Percentiles rank a stretch among this genome's conserved stretches.
These are phyloP conservation scores for Sepioteuthis lessoniana DNA, from an alignment of 2,888 invertebrate species.

Conservation along the genomic window DNA sequence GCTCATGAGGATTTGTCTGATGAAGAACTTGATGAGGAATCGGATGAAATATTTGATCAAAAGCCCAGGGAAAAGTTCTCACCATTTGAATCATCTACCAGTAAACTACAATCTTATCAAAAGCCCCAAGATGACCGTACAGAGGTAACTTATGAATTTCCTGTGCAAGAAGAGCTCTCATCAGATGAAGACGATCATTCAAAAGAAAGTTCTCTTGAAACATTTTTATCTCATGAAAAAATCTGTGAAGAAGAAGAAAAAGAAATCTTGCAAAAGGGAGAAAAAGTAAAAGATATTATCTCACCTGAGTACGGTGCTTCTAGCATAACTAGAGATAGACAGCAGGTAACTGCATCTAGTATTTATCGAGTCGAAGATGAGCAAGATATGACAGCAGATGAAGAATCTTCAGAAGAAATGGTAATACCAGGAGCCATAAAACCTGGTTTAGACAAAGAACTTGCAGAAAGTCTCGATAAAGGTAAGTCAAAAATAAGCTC, in stretches of 20 bases:
- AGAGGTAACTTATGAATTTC: slow-evolving; percentile 46
- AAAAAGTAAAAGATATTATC: not conserved
- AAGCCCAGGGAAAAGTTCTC: not conserved
- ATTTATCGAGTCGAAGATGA: slow-evolving; percentile 24
- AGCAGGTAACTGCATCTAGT: not conserved
- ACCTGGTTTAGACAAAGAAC: slow-evolving; percentile 41
- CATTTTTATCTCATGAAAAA: slow-evolving; percentile 40
- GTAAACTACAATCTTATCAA: not conserved
- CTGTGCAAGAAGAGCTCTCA: slow-evolving; percentile 17
- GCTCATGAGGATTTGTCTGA: not conserved
- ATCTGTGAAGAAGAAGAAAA: slow-evolving; percentile 45
- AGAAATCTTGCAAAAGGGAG: not conserved
- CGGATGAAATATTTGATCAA: slow-evolving; percentile 46
- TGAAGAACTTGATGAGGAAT: not conserved
- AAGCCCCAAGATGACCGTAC: slow-evolving; percentile 34
- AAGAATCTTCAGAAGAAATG: slow-evolving; percentile 38
- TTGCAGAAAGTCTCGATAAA: slow-evolving; percentile 37
- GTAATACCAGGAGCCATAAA: not conserved
- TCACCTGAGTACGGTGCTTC: not conserved
- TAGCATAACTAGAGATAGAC: not conserved
- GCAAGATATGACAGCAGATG: slow-evolving; percentile 41
- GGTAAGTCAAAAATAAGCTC: not conserved
- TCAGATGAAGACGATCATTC: slow-evolving; percentile 41
- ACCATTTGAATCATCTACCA: not conserved
- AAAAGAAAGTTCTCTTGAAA: not conserved